Conservation (phyloP, 2,113 vertebrate species). For the Podocnemis expansa region DNA sequence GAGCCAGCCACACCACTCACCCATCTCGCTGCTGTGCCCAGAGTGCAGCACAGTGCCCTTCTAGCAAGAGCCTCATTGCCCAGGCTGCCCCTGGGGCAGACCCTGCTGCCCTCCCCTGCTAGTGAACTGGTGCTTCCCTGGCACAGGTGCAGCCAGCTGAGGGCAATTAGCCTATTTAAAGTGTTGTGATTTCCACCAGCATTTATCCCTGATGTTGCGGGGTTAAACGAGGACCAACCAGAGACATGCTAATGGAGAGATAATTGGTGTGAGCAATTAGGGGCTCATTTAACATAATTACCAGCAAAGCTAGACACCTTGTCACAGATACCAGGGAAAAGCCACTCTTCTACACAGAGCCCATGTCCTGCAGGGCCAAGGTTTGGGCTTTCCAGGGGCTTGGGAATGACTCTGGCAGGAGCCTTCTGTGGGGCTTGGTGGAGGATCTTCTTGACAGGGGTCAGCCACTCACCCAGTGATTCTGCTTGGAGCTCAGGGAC, state of each 20-base stretch:
- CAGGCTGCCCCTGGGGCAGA: too few species aligned
- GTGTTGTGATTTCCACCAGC: accelerated
- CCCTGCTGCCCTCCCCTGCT: not conserved
- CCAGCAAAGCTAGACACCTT: not conserved
- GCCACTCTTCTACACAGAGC: not conserved
- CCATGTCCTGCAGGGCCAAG: not conserved
- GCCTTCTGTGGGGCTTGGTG: constrained; percentile 55
- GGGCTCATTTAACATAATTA: constrained; percentile 42
- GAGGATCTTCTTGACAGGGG: not conserved
- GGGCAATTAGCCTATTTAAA: constrained; percentile 32
- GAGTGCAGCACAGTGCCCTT: too few species aligned
- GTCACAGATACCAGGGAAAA: not conserved
- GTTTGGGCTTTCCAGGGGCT: not conserved
- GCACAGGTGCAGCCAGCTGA: not conserved
- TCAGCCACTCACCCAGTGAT: constrained; percentile 37
- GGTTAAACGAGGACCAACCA: constrained; percentile 43
- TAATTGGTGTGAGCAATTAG: constrained; percentile 69
- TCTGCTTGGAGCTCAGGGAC: constrained; percentile 3
- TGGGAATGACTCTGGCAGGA: not conserved
- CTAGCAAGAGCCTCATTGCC: too few species aligned
- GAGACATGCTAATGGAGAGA: constrained; percentile 22
- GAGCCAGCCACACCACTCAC: not conserved
- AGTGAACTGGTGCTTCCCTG: not conserved
- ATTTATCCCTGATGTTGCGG: not conserved
- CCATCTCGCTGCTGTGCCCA: not conserved